These are phyloP conservation scores for Bovichtus diacanthus DNA, from an alignment of 2,797 vertebrate genomes.

Conservation along the genomic window DNA sequence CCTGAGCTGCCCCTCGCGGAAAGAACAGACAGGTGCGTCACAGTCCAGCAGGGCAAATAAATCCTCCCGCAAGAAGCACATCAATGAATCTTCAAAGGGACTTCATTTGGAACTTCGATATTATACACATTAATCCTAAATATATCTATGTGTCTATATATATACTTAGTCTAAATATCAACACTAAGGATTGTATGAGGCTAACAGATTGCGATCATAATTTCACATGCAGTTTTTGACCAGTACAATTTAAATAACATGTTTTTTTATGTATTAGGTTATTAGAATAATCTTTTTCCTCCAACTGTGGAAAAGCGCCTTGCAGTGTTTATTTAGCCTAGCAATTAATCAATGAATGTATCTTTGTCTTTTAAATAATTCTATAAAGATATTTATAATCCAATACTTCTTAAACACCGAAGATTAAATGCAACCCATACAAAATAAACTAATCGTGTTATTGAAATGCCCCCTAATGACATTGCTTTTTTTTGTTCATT, in stretches of 20 bases:
- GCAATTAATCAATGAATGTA: not conserved
- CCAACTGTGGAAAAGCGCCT: not conserved
- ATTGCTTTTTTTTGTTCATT: not conserved
- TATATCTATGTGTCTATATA: too few relatives aligned
- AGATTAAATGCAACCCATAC: not conserved
- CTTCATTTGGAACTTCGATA: not conserved
- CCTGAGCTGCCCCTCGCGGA: not conserved
- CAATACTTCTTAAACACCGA: not conserved
- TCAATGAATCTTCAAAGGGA: not conserved
- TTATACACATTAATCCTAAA: too few relatives aligned
- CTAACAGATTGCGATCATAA: not conserved
- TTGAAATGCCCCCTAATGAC: not conserved
- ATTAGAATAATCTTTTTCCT: not conserved
- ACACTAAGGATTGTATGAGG: not conserved
- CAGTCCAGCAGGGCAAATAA: not conserved
- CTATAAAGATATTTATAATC: not conserved
- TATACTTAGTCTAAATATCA: not conserved
- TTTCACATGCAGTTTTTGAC: not conserved
- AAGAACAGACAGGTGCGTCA: not conserved
- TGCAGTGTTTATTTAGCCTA: not conserved
- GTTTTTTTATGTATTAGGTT: not conserved
- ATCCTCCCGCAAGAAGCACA: not conserved
- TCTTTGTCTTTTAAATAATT: not conserved
- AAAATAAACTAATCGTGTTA: not conserved
- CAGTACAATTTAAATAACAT: too few relatives aligned